Evolutionary conservation across 2,797 vertebrate genomes (phyloP).

Genomic region (Melanotaenia parkinsoni): DNA sequence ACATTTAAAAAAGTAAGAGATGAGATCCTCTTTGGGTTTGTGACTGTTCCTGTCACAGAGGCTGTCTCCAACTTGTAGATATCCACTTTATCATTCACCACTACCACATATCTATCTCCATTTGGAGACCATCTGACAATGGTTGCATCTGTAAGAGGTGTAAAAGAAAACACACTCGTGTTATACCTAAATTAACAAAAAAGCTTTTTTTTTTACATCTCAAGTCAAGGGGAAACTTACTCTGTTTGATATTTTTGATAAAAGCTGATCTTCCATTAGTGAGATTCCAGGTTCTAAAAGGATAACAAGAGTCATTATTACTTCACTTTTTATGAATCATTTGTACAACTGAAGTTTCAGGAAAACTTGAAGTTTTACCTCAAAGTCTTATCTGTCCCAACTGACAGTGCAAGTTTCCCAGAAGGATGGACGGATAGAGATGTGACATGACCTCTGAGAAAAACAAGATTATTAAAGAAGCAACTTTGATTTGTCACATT

Average conservation of each 20-base stretch:
- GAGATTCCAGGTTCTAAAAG: conserved; percentile 95
- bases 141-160: conserved; percentile 85
- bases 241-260: conserved; percentile 96
- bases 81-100: conserved; percentile 83
- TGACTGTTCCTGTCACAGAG: conserved; percentile 84
- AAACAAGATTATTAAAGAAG: background rate
- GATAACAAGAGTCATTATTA: background rate
- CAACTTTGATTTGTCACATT: background rate
- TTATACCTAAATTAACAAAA: background rate
- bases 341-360: background rate
- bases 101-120: conserved; percentile 89
- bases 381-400: conserved; percentile 96
- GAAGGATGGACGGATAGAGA: conserved; percentile 95
- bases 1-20: conserved; percentile 91
- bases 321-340: accelerated
- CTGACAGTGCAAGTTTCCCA: conserved; percentile 94
- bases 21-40: conserved; percentile 88
- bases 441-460: conserved; percentile 88
- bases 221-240: conserved; percentile 79
- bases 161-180: background rate
- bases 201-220: background rate
- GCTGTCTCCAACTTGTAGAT: conserved; percentile 91
- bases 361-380: conserved; percentile 77
- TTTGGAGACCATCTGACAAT: conserved; percentile 94
- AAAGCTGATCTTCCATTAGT: conserved; percentile 93